Percentiles rank a stretch among this genome's conserved stretches.
phyloP scores from a whole-genome alignment of 1,140 invertebrate species.

The Eurosta solidaginis region DNA sequence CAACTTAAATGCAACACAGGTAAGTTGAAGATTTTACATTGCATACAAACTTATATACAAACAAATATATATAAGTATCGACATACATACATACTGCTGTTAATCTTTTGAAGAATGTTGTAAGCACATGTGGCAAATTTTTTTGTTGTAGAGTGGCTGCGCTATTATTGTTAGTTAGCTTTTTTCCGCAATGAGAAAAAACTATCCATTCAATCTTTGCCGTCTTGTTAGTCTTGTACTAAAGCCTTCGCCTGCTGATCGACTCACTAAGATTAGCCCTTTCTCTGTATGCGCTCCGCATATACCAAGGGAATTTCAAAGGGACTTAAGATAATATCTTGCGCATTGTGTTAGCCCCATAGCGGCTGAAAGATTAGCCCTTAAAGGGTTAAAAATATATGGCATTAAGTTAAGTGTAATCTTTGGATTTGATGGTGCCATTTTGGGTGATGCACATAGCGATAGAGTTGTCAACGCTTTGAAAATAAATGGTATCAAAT shows the following conservation, averaged over 20 bases:
- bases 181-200: slow-evolving; percentile 1
- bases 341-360: not conserved
- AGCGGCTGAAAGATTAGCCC: not conserved
- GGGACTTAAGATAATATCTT: not conserved
- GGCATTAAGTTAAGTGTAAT: not conserved
- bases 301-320: not conserved
- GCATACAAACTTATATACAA: no score
- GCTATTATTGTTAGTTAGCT: not conserved
- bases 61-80: no score
- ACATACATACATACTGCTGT: not conserved
- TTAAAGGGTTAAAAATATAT: not conserved
- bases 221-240: not conserved
- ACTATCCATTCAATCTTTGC: slow-evolving; percentile 9
- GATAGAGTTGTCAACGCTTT: not conserved
- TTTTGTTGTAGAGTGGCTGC: no score
- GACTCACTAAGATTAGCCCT: not conserved
- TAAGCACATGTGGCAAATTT: slow-evolving; percentile 17
- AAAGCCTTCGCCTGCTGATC: not conserved
- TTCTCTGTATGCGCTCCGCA: not conserved
- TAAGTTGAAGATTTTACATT: not conserved
- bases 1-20: not conserved
- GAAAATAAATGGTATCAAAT: not conserved
- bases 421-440: not conserved
- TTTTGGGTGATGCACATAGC: not conserved
- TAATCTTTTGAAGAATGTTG: slow-evolving; percentile 27